phyloP scores from a whole-genome alignment of 2,888 invertebrate genomes.

The Caprella mutica region DNA sequence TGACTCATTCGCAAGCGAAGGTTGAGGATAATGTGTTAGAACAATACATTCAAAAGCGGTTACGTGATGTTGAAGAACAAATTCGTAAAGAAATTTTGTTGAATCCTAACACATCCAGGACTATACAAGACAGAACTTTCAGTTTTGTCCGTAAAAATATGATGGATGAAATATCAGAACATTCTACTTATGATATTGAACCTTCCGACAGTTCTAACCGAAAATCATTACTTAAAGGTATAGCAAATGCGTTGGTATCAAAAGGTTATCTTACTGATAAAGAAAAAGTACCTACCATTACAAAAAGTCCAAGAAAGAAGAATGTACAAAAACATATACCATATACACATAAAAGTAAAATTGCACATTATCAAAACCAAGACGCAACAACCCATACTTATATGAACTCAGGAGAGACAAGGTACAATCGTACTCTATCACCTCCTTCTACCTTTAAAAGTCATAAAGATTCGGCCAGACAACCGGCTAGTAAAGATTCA shows the following conservation, averaged over 20 bases:
- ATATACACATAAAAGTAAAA: too few species aligned
- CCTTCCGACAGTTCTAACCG: slow-evolving; percentile 14
- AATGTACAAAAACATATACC: too few species aligned
- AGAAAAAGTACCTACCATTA: neutral
- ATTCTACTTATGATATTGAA: neutral
- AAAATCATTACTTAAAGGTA: slow-evolving; percentile 19
- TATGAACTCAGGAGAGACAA: neutral
- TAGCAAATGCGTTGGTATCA: slow-evolving; percentile 22
- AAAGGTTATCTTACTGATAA: slow-evolving; percentile 14
- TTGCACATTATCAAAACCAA: too few species aligned
- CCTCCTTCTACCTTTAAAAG: slow-evolving; percentile 1
- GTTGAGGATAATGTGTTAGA: too few species aligned
- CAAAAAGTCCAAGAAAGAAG: neutral
- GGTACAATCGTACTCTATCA: neutral
- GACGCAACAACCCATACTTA: neutral
- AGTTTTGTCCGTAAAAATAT: too few species aligned
- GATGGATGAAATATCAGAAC: slow-evolving; percentile 7
- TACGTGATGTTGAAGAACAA: slow-evolving; percentile 23
- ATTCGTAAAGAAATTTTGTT: slow-evolving; percentile 19
- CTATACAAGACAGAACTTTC: neutral
- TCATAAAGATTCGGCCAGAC: neutral
- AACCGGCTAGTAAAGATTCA: neutral
- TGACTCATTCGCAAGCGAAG: too few species aligned
- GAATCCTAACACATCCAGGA: slow-evolving; percentile 4
- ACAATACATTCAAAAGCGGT: slow-evolving; percentile 23